phyloP scores from a whole-genome alignment of 2,113 vertebrate species.

The Corythoichthys intestinalis region DNA sequence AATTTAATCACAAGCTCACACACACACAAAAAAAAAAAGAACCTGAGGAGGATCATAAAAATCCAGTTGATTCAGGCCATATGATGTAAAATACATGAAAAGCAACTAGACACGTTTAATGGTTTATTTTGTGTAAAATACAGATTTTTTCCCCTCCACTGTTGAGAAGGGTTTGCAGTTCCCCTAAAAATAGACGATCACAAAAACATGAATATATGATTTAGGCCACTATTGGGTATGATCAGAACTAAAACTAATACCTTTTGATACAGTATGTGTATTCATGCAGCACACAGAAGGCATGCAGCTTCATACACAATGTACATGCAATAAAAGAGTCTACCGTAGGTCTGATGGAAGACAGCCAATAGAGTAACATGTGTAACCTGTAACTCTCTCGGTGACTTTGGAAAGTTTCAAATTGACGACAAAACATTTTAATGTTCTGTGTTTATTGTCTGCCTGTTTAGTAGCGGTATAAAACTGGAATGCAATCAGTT shows the following conservation, averaged over 20 bases:
- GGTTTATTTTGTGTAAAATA: background rate
- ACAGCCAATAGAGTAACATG: background rate
- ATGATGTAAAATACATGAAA: background rate
- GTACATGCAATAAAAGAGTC: background rate
- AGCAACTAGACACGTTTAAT: background rate
- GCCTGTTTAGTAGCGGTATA: background rate
- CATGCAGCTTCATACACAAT: slow-evolving; percentile 1
- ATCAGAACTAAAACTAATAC: background rate
- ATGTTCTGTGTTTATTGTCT: background rate
- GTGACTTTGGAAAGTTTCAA: background rate
- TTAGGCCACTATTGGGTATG: background rate
- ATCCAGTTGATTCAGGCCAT: background rate
- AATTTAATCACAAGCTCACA: background rate
- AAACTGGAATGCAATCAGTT: background rate
- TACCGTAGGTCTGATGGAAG: background rate
- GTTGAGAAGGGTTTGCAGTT: background rate
- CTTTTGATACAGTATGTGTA: slow-evolving; percentile 17
- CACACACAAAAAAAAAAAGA: background rate
- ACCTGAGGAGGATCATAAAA: background rate
- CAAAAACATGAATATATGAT: background rate
- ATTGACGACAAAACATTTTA: background rate
- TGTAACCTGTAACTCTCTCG: background rate
- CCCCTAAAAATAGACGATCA: background rate
- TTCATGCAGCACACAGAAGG: slow-evolving; percentile 12
- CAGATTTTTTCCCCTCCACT: background rate